Conservation (phyloP, 2,888 invertebrate genomes). For the Macrosoma leucophasiata region DNA sequence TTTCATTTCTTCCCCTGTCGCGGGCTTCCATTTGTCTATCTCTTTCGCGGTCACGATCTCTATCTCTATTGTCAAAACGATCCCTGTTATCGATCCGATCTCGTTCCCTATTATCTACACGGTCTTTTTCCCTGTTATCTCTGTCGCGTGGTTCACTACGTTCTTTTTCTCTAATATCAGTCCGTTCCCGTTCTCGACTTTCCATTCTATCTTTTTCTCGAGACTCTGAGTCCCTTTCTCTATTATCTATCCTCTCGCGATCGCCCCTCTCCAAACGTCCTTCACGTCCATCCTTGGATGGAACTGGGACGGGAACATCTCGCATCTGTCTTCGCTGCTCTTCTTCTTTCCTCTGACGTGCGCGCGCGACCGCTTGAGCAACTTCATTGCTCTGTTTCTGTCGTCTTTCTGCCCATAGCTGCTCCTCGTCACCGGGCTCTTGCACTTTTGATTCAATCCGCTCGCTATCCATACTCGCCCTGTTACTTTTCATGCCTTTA, state of each 20-base stretch:
- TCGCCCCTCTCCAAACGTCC: slow-evolving; percentile 33
- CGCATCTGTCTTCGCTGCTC: slow-evolving; percentile 84
- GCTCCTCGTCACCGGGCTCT: slow-evolving; percentile 61
- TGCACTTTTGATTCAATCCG: slow-evolving; percentile 54
- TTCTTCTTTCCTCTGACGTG: slow-evolving; percentile 90
- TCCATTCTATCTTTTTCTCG: slow-evolving; percentile 41
- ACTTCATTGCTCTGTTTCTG: slow-evolving; percentile 82
- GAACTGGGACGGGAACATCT: slow-evolving; percentile 45
- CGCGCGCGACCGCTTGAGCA: slow-evolving; percentile 87
- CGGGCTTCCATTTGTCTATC: slow-evolving; percentile 30
- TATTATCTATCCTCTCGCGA: slow-evolving; percentile 32
- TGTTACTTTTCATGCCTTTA: slow-evolving; percentile 42
- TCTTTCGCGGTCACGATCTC: slow-evolving; percentile 38
- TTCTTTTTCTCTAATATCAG: slow-evolving; percentile 35
- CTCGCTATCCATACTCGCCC: slow-evolving; percentile 50
- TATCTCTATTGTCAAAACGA: slow-evolving; percentile 38
- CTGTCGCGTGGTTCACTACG: slow-evolving; percentile 30
- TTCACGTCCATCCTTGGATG: slow-evolving; percentile 43
- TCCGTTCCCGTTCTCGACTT: slow-evolving; percentile 47
- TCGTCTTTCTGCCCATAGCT: slow-evolving; percentile 82
- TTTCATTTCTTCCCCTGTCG: slow-evolving; percentile 29
- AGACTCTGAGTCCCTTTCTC: slow-evolving; percentile 42
- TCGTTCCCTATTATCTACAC: slow-evolving; percentile 34
- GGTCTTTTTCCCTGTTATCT: slow-evolving; percentile 32
- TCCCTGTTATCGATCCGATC: slow-evolving; percentile 30